A percentile compares a stretch with the other conserved stretches of the same genome.
phyloP scores from a whole-genome alignment of 2,113 vertebrate species.

The Cyprinodon variegatus region DNA sequence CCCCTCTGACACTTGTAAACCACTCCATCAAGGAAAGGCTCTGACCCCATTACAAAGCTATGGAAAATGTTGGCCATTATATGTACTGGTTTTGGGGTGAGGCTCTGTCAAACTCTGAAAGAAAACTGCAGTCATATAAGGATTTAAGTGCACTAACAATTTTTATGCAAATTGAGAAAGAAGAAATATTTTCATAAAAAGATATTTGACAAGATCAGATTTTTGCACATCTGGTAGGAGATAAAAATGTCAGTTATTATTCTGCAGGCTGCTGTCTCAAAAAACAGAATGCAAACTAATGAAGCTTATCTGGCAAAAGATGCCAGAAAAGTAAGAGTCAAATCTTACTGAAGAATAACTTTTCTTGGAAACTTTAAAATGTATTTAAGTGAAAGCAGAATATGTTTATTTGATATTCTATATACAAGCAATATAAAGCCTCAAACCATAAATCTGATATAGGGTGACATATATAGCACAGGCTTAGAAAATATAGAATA shows the following conservation, averaged over 20 bases:
- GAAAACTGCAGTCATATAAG: slow-evolving; percentile 43
- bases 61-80: slow-evolving; percentile 50
- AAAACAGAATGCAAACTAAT: slow-evolving; percentile 35
- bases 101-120: slow-evolving; percentile 39
- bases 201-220: slow-evolving; percentile 2
- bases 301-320: slow-evolving; percentile 17
- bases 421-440: slow-evolving; percentile 19
- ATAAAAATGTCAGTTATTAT: slow-evolving; percentile 27
- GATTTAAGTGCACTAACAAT: slow-evolving; percentile 33
- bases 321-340: slow-evolving; percentile 8
- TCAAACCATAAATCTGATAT: slow-evolving; percentile 12
- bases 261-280: slow-evolving; percentile 22
- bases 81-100: slow-evolving; percentile 49
- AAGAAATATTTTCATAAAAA: neutral
- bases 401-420: slow-evolving; percentile 7
- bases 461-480: slow-evolving; percentile 11
- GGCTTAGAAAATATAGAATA: slow-evolving; percentile 11
- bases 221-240: slow-evolving; percentile 11
- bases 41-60: slow-evolving; percentile 62
- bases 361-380: slow-evolving; percentile 10
- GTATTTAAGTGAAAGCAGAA: slow-evolving; percentile 14
- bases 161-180: slow-evolving; percentile 42
- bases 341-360: slow-evolving; percentile 29
- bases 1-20: slow-evolving; percentile 66
- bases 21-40: slow-evolving; percentile 32